A percentile compares a stretch with the other conserved stretches of the same genome.
These are phyloP conservation scores for Parthenolecanium corni DNA, from an alignment of 2,888 invertebrate genomes.

Conservation along the genomic window DNA sequence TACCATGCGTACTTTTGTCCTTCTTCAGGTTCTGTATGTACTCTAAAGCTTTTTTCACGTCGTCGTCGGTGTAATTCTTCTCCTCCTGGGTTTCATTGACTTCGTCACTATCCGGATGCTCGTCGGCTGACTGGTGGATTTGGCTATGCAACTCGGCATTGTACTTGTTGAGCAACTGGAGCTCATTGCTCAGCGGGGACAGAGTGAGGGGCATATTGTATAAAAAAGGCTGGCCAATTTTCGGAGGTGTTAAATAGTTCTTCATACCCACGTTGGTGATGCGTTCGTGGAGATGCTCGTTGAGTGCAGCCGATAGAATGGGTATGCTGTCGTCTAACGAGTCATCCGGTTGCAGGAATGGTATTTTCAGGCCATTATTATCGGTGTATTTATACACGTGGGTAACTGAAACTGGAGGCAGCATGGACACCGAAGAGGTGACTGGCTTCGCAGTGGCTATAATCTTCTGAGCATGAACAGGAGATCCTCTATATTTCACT, in stretches of 20 bases:
- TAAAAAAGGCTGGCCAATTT: conserved; percentile 1
- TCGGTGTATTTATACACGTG: conserved; percentile 26
- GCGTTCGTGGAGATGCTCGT: conserved; percentile 8
- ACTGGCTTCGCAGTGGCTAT: conserved; percentile 1
- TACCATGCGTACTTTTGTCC: neutral
- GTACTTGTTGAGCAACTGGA: conserved; percentile 14
- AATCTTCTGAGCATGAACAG: conserved; percentile 3
- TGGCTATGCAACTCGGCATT: conserved; percentile 14
- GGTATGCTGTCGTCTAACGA: conserved; percentile 17
- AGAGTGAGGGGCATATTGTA: neutral
- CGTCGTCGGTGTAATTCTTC: conserved; percentile 31
- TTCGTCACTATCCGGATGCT: conserved; percentile 37
- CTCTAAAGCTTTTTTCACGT: conserved; percentile 13
- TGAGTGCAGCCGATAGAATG: conserved; percentile 17
- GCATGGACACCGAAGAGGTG: neutral
- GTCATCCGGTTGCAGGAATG: conserved; percentile 8
- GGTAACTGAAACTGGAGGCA: conserved; percentile 13
- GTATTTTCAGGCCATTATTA: conserved; percentile 7
- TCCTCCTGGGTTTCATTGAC: conserved; percentile 40
- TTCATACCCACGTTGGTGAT: neutral
- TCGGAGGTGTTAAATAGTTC: conserved; percentile 13
- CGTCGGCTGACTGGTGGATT: conserved; percentile 31
- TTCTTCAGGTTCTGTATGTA: conserved; percentile 17
- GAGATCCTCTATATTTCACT: neutral
- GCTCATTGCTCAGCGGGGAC: neutral